These are phyloP conservation scores for Aricia agestis DNA, from an alignment of 1,140 invertebrate genomes.

Conservation along the genomic window DNA sequence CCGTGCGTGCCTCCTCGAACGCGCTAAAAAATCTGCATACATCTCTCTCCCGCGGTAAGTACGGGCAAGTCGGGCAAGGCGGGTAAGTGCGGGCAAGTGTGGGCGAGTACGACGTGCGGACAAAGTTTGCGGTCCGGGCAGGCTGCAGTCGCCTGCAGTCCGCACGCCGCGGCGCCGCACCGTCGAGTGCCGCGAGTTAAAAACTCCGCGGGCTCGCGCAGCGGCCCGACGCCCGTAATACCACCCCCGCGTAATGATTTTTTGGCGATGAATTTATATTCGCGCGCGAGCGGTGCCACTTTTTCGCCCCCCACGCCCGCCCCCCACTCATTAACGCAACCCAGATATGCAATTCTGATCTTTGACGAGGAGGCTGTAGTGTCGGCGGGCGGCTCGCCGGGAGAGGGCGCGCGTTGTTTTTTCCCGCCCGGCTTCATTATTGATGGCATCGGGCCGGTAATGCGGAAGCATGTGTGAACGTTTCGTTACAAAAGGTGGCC, in stretches of 20 bases:
- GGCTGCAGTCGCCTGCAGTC: constrained; percentile 36
- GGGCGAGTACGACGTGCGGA: background rate
- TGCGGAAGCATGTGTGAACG: constrained; percentile 75
- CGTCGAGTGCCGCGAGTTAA: constrained; percentile 69
- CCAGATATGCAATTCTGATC: constrained; percentile 78
- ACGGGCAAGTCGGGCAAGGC: background rate
- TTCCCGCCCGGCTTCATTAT: constrained; percentile 74
- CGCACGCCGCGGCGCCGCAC: constrained; percentile 53
- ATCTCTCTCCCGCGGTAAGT: constrained; percentile 14
- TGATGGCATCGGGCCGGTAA: constrained; percentile 74
- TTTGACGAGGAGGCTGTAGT: constrained; percentile 77
- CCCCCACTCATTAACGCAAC: constrained; percentile 75
- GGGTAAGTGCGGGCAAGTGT: background rate
- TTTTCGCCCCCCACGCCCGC: constrained; percentile 68
- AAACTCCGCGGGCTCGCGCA: constrained; percentile 71
- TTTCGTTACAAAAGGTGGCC: constrained; percentile 75
- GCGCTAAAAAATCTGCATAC: constrained; percentile 63
- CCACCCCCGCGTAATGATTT: constrained; percentile 78
- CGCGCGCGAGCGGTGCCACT: constrained; percentile 73
- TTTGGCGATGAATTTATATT: constrained; percentile 79
- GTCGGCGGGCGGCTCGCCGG: constrained; percentile 71
- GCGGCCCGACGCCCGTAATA: constrained; percentile 60
- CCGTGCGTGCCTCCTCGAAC: constrained; percentile 33
- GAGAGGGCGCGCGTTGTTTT: constrained; percentile 73
- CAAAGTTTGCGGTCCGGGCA: constrained; percentile 41